Conservation (phyloP, 2,888 invertebrate genomes). For the Lymantria dispar region DNA sequence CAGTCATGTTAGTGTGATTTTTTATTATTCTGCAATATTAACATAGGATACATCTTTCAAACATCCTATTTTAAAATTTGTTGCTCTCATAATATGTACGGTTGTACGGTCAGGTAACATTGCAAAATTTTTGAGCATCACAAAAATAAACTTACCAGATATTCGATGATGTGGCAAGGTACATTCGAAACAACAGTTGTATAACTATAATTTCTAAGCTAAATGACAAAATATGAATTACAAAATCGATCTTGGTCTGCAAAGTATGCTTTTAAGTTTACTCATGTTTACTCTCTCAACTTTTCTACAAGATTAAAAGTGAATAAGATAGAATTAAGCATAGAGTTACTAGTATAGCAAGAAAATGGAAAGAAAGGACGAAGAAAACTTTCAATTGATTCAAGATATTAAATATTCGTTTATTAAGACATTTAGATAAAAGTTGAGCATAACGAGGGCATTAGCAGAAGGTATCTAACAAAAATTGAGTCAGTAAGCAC, state of each 20-base stretch:
- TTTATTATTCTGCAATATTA: slow-evolving; percentile 62
- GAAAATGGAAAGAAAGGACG: too few species aligned
- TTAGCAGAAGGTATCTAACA: slow-evolving; percentile 1
- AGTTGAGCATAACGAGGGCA: too few species aligned
- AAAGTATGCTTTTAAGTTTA: slow-evolving; percentile 16
- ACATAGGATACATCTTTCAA: slow-evolving; percentile 64
- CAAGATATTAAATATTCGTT: too few species aligned
- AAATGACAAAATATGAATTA: slow-evolving; percentile 19
- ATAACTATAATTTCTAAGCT: slow-evolving; percentile 24
- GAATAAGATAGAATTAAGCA: too few species aligned
- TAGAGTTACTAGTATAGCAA: too few species aligned
- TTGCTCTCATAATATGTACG: slow-evolving; percentile 42
- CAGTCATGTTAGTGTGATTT: slow-evolving; percentile 57
- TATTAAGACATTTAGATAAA: too few species aligned
- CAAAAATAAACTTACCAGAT: slow-evolving; percentile 29
- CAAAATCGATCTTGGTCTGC: slow-evolving; percentile 15
- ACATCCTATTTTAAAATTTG: slow-evolving; percentile 48
- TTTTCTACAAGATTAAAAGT: neutral
- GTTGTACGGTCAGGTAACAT: slow-evolving; percentile 54
- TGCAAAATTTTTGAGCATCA: slow-evolving; percentile 61
- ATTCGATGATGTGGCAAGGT: slow-evolving; percentile 31
- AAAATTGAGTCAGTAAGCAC: slow-evolving; percentile 46
- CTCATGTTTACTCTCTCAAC: slow-evolving; percentile 45
- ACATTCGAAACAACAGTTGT: slow-evolving; percentile 29
- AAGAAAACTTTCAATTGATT: too few species aligned